These are phyloP conservation scores for Rhinophrynus dorsalis DNA, from an alignment of 2,797 vertebrate species.

Conservation along the genomic window DNA sequence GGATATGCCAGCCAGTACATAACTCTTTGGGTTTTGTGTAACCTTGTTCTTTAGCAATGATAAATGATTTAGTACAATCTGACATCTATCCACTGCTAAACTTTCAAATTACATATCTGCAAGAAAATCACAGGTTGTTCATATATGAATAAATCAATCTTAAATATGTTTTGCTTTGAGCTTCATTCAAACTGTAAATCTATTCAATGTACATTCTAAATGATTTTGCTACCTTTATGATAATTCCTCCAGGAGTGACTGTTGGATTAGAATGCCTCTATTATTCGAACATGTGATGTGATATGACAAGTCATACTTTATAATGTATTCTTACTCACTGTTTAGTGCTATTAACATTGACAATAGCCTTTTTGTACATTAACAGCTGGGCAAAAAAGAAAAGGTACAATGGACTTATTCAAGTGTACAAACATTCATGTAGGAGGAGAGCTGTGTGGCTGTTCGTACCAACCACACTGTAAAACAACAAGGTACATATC, in stretches of 20 bases:
- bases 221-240: background rate
- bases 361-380: constrained; percentile 23
- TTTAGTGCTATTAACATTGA: constrained; percentile 5
- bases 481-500: constrained; percentile 13
- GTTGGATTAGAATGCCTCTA: constrained; percentile 2
- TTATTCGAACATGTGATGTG: constrained; percentile 4
- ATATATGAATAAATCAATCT: background rate
- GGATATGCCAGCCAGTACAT: too few species aligned
- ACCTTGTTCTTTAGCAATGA: too few species aligned
- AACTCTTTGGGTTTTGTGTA: too few species aligned
- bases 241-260: constrained; percentile 4
- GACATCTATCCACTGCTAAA: background rate
- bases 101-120: background rate
- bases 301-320: constrained; percentile 22
- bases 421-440: constrained; percentile 5
- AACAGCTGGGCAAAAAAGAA: constrained; percentile 16
- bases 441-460: background rate
- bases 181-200: background rate
- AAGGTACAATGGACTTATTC: constrained; percentile 16
- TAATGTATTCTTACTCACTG: constrained; percentile 12
- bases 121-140: background rate
- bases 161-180: background rate
- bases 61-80: background rate
- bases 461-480: background rate
- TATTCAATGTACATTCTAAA: background rate